Percentiles rank a stretch among this genome's conserved stretches.
Conservation (phyloP, 2,113 vertebrate species). For the rabbit (Oryctolagus cuniculus) region DNA sequence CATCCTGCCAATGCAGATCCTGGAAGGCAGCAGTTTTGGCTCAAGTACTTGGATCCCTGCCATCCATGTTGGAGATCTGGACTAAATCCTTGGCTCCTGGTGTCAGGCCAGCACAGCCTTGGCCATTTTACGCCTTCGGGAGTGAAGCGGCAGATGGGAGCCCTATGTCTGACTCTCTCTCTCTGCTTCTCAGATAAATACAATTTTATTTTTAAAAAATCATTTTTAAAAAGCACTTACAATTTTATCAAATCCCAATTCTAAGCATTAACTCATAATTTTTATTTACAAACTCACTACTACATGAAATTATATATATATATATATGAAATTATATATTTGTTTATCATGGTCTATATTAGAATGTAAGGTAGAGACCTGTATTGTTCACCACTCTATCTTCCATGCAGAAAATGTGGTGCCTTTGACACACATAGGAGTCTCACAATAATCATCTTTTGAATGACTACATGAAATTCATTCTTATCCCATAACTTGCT, state of each 20-base stretch:
- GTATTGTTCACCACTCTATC: background rate
- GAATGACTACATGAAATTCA: background rate
- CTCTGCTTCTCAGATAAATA: too few species aligned
- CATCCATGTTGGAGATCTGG: too few species aligned
- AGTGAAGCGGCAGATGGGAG: too few species aligned
- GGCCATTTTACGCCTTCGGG: too few species aligned
- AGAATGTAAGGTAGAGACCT: background rate
- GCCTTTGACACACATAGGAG: background rate
- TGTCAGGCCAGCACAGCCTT: too few species aligned
- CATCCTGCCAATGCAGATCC: too few species aligned
- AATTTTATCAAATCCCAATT: background rate
- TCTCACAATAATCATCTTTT: conserved; percentile 1
- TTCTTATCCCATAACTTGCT: background rate
- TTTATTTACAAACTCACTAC: background rate
- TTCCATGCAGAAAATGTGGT: background rate
- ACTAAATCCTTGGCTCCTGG: too few species aligned
- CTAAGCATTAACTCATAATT: background rate
- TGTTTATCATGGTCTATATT: background rate
- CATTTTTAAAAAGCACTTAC: too few species aligned
- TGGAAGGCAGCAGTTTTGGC: too few species aligned
- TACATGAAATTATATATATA: background rate
- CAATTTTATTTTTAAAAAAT: too few species aligned
- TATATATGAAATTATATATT: background rate
- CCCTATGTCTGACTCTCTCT: too few species aligned
- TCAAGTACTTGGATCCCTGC: too few species aligned